A percentile compares a stretch with the other conserved stretches of the same genome.
Evolutionary conservation across 64 coral and sea anemone species (phyloP).

Genomic region (Porites lutea): DNA sequence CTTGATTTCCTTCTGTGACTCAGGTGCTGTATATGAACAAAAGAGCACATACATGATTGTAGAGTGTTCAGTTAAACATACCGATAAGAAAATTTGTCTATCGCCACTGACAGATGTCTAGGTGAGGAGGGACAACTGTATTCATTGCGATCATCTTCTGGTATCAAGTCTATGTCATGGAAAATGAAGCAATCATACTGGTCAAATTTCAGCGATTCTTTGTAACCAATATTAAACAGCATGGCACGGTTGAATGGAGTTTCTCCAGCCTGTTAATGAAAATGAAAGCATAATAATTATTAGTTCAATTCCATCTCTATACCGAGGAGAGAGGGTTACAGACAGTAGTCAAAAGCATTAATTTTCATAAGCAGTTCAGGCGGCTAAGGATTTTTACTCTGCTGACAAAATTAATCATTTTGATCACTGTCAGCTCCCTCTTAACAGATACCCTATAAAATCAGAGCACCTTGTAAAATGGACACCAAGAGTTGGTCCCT

Average conservation of each 20-base stretch:
- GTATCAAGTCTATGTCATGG: constrained; percentile 97
- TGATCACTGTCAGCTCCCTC: no score
- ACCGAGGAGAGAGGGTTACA: neutral
- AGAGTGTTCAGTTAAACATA: neutral
- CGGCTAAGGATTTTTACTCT: no score
- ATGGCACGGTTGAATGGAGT: constrained; percentile 97
- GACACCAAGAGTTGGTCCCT: no score
- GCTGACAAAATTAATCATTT: no score
- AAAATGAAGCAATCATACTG: constrained; percentile 96
- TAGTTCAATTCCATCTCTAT: neutral
- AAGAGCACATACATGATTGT: no score
- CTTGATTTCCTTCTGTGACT: no score
- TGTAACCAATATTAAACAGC: constrained; percentile 97
- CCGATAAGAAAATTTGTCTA: constrained; percentile 95
- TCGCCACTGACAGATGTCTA: constrained; percentile 94
- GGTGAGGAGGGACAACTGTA: constrained; percentile 92
- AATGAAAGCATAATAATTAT: neutral
- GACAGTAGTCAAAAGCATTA: neutral
- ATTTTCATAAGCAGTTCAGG: no score
- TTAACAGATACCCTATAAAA: no score
- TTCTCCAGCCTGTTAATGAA: constrained; percentile 60
- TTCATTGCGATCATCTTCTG: constrained; percentile 93
- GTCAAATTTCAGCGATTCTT: constrained; percentile 93
- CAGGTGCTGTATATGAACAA: no score
- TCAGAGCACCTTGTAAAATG: no score